Percentiles rank a stretch among this genome's conserved stretches.
phyloP scores from a whole-genome alignment of 2,113 vertebrate genomes.

The Lepidothrix coronata region DNA sequence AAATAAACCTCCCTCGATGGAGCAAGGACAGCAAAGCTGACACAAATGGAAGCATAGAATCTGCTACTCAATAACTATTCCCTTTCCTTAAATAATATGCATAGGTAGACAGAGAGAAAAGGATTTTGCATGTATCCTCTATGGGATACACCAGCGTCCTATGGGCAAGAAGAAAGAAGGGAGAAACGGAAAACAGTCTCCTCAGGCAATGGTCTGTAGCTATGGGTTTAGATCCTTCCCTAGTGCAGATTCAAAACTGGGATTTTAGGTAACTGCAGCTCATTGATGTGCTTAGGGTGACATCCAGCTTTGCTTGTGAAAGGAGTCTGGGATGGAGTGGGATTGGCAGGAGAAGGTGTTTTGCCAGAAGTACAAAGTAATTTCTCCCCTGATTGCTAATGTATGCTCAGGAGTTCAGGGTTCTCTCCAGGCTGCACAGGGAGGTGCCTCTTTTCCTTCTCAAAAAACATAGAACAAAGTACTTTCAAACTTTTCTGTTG shows the following conservation, averaged over 20 bases:
- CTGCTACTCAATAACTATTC: neutral
- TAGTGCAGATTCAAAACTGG: neutral
- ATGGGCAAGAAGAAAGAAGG: neutral
- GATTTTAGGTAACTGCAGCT: neutral
- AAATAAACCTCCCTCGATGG: neutral
- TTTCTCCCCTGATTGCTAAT: neutral
- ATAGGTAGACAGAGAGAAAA: neutral
- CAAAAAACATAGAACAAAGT: neutral
- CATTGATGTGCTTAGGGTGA: neutral
- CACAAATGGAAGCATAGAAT: neutral
- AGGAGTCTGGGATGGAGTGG: neutral
- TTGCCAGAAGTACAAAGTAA: neutral
- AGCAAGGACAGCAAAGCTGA: neutral
- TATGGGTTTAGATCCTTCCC: neutral
- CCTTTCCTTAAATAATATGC: neutral
- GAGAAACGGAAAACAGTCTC: neutral
- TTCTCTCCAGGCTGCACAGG: neutral
- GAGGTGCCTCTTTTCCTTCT: neutral
- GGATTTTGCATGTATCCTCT: neutral
- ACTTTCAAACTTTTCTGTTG: conserved; percentile 2
- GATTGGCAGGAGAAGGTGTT: neutral
- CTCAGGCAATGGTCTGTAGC: neutral
- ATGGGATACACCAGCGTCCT: neutral
- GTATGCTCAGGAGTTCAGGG: neutral
- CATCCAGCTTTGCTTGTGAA: neutral